Base-by-base conservation (phyloP, 2,888 invertebrate genomes). In the Elysia crispata region DNA sequence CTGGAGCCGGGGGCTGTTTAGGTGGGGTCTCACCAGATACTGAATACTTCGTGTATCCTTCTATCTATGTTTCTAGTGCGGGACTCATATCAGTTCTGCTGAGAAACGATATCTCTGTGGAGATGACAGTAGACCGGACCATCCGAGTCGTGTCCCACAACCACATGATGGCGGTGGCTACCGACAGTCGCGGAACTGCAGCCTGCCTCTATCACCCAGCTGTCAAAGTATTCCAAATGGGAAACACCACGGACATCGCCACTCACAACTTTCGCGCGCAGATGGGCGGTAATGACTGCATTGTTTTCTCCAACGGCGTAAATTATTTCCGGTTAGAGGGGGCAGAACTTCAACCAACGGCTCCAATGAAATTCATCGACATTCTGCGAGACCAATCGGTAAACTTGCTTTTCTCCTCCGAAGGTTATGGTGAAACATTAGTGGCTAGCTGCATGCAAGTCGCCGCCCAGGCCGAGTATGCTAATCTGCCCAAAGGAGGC, bases 31-130 rank as follows among this genome's bases (percentile, higher is more conserved):
- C 66, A 6, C 11, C 75, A 15, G 81, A 81, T 28, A 54, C 73
- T 3, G 79, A 81, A 60, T 79, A 76, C 66, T 85, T 83, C 50
- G 83, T 85, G 18, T 92, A 90, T 80, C 92, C 92, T 5, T 86
- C 91, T 60, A 86, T 92, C 11, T 91, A 91, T 81, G 89, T 92
- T 33, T 90, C 92, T 0, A 89, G 90, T 20, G 89, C 91, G 11
- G 92, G 92, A 18, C 88, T 91, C 5, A 89, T 93, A 23, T 92
- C 92, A 15, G 89, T 93, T 0, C 85, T 92, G 20, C 86, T 93
- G 79, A 85, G 89, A 15, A 82, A 90, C 76, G 91, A 91, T 72
- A 88, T 92, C 15, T 87, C 91, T 15, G 89, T 93, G 11, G 93
- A 93, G 82, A 89, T 92, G 87, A 91, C 92, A 20, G 85, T 91